Base-by-base conservation (phyloP, 2,113 vertebrate genomes). In the Martes martes region DNA sequence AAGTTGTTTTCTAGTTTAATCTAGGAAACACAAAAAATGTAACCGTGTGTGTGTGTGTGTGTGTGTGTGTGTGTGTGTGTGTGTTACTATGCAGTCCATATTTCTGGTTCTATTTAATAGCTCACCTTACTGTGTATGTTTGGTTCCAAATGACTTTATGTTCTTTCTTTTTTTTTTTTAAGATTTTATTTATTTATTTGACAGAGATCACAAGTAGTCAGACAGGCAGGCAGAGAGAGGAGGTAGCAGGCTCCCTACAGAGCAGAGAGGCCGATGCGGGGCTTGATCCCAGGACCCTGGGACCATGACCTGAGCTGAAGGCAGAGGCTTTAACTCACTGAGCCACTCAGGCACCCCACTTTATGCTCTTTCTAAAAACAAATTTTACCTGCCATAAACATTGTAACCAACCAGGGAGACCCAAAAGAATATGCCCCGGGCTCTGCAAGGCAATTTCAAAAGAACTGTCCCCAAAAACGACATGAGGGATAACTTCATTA, bases 281-380 rank as follows among this genome's bases (percentile, higher is more conserved):
- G 39, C 39, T 39, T 3, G 39, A 39, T 39, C 39, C 39, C 39
- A 39, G 39, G 39, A 39, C 39, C 39, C 39, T 39, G 39, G 39
- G 39, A 39, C 39, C 39, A 39, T 39, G 39, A 39, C 39, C 39
- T 39, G 39, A 39, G 39, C 39, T 39, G 39, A 39, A 39, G 39
- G 39, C 39, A 39, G 39, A 39, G 39, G 39, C 39, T 39, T 39
- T 39, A 39, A 39, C 39, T 3, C 39, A 39, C 39, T 39, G 39
- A 39, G 39, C 39, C 39, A 39, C 39, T 39, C 39, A 39, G 39
- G 39, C 39, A 39, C 39, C 39, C 39, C 39, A 92, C n/a, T 63
- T 90, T 63, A 73, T 80, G 39, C 24, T 95, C 80, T 85, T 95
- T 82, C 83, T 90, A 67, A 92, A 97, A 95, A n/a, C 67, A 92